A percentile compares a stretch with the other conserved stretches of the same genome.
These are phyloP conservation scores for Nasonia giraulti DNA, from an alignment of 1,140 invertebrate species.

Conservation along the genomic window DNA sequence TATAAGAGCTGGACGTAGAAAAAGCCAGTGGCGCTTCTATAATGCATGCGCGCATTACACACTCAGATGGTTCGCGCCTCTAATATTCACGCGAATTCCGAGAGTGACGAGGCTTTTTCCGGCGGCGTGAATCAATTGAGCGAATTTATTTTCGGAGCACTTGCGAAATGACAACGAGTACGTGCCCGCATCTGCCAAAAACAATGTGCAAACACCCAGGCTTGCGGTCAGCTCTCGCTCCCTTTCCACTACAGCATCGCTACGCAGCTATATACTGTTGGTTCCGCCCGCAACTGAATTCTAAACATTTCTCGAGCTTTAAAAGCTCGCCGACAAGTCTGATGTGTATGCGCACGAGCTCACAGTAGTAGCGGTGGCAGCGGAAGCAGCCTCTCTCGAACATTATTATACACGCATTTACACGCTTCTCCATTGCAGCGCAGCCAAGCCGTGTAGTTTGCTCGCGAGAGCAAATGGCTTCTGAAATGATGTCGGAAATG, in stretches of 20 bases:
- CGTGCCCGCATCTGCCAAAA: constrained; percentile 27
- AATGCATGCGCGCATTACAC: neutral
- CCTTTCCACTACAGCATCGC: neutral
- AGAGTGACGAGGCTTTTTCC: neutral
- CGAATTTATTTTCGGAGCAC: neutral
- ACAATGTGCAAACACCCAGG: constrained; percentile 33
- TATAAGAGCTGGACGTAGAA: neutral
- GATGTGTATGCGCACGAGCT: neutral
- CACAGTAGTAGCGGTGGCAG: neutral
- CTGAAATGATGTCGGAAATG: constrained; percentile 46
- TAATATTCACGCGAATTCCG: no score
- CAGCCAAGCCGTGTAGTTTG: neutral
- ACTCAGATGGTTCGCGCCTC: no score
- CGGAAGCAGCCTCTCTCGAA: constrained; percentile 3
- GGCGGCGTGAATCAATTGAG: neutral
- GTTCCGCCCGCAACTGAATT: constrained; percentile 6
- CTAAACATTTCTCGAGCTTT: constrained; percentile 28
- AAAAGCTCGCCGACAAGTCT: constrained; percentile 1
- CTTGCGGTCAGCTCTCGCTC: neutral
- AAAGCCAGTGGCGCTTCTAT: neutral
- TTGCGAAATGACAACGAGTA: neutral
- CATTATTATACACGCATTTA: constrained; percentile 26
- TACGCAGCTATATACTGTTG: neutral
- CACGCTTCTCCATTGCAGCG: neutral
- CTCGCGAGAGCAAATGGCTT: constrained; percentile 38